Base-by-base conservation (phyloP, 2,113 vertebrate species). In the Bubo bubo region DNA sequence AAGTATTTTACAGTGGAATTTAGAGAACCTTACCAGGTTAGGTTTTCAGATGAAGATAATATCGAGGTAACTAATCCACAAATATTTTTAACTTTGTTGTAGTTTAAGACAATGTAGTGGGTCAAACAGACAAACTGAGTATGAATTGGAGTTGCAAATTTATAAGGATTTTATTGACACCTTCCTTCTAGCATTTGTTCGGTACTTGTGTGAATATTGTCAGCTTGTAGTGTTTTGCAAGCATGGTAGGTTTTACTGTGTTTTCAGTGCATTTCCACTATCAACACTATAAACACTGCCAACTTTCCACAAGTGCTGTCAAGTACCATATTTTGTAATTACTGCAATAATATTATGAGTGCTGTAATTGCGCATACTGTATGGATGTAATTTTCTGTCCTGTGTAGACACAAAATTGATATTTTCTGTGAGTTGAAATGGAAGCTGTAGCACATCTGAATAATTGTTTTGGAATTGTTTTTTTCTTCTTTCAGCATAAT, bases 301-400 rank as follows among this genome's bases (percentile, higher is more conserved):
- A 97, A 95, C 96, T 96, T 97, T 41, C 88, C 88, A 89, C 86
- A 91, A 96, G 94, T 97, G 91, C 91, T 89, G 76, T 97, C 93
- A 97, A 97, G 96, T 94, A 70, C 83, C 93, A 9, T 91, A 89
- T 96, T 96, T 95, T 87, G 80, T 90, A 97, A 97, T 97, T 92
- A 94, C 86, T 82, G 94, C 76, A 93, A 89, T 95, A 93, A 95
- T 88, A 80, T 80, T 88, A 79, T 71, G 91, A 97, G 95, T 95
- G 83, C 80, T 94, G 43, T 96, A 95, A 97, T 95, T 97, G 89
- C 74, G 0, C 4, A 4, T 81, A 34, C 80, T 79, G 24, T 64
- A 70, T 72, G 80, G 70, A 91, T 87, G 32, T 89, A 84, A 76
- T 79, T 89, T 92, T 93, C 70, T 87, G 74, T 72, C 86, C 86